Conservation (phyloP, 1,140 invertebrate genomes). For the Watersipora subatra region DNA sequence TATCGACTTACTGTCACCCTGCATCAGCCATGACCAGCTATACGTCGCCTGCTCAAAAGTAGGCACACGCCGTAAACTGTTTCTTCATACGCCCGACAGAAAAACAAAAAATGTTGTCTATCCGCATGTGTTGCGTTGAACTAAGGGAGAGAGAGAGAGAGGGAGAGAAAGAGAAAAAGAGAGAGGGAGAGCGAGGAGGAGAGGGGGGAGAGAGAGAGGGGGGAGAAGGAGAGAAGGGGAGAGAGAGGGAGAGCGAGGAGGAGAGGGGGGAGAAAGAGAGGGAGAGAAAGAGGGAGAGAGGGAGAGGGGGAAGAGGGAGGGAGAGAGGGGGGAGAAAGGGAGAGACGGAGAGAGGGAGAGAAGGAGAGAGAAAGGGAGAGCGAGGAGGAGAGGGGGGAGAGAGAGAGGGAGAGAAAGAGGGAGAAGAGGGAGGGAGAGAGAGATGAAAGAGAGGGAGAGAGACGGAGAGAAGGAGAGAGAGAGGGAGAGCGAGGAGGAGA, state of each 20-base stretch:
- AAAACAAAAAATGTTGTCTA: no score
- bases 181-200: slow-evolving; percentile 2
- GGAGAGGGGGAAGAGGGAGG: background rate
- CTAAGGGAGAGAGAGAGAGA: background rate
- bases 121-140: no score
- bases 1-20: no score
- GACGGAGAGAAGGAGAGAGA: background rate
- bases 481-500: no score
- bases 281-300: background rate
- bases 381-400: no score
- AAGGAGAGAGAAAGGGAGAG: background rate
- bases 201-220: background rate
- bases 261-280: background rate
- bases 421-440: background rate
- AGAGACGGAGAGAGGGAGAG: background rate
- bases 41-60: no score
- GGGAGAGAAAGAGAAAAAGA: background rate
- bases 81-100: no score
- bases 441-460: background rate
- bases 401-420: background rate
- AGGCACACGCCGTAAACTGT: no score
- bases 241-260: no score
- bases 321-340: background rate
- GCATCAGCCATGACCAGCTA: no score
- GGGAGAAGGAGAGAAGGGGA: background rate